Percentiles rank a stretch among this genome's conserved stretches.
phyloP scores from a whole-genome alignment of 2,888 invertebrate species.

The Epicampocera succincta region DNA sequence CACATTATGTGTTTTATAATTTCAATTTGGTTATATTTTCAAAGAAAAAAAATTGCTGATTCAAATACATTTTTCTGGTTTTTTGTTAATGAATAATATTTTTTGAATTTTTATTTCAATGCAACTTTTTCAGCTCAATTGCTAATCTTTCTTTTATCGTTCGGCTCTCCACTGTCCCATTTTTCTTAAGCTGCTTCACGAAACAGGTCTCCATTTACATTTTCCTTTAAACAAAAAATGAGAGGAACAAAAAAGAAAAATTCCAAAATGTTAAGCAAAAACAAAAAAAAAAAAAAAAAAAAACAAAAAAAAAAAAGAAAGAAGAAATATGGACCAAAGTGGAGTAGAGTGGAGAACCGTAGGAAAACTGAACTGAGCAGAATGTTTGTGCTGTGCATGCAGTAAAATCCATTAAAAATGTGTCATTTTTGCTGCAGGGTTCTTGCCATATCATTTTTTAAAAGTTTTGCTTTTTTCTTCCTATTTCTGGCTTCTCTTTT shows the following conservation, averaged over 20 bases:
- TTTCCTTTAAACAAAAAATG: slow-evolving; percentile 5
- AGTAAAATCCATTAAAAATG: slow-evolving; percentile 70
- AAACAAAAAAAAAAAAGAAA: no score
- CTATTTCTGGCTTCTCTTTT: slow-evolving; percentile 1
- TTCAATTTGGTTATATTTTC: no score
- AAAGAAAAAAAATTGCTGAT: no score
- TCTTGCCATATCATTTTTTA: slow-evolving; percentile 44
- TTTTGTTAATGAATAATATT: no score
- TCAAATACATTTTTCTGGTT: no score
- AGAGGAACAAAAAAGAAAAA: neutral
- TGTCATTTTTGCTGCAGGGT: slow-evolving; percentile 69
- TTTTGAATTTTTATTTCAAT: no score
- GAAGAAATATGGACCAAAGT: slow-evolving; percentile 14
- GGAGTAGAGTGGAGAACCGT: slow-evolving; percentile 14
- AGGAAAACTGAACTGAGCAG: slow-evolving; percentile 36
- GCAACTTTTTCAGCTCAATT: no score
- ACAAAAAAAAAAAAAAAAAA: neutral
- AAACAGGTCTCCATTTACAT: slow-evolving; percentile 49
- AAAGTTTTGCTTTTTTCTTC: no score
- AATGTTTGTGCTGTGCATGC: slow-evolving; percentile 53
- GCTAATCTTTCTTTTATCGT: neutral
- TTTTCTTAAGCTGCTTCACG: slow-evolving; percentile 10
- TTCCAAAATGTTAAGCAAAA: slow-evolving; percentile 36
- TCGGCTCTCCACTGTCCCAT: neutral
- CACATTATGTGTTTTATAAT: no score